Evolutionary conservation across 2,113 vertebrate species (phyloP).

Genomic region (Perca fluviatilis): DNA sequence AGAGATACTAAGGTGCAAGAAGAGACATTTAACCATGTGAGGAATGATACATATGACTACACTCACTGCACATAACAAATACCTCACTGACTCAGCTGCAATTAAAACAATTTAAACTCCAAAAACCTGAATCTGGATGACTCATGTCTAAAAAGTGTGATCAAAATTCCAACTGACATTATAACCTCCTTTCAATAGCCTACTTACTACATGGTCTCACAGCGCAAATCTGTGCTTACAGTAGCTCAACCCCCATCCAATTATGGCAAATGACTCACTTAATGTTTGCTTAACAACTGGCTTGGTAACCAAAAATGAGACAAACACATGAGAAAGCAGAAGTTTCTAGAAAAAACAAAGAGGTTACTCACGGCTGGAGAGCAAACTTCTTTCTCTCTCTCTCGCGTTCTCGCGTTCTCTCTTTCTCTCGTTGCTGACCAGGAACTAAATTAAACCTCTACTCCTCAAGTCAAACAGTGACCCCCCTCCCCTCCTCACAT

Average conservation of each 20-base stretch:
- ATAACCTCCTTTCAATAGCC: conserved; percentile 18
- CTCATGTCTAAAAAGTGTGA: conserved; percentile 15
- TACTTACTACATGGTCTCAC: conserved; percentile 22
- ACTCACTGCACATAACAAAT: conserved; percentile 21
- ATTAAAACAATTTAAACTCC: background rate
- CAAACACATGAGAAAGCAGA: conserved; percentile 9
- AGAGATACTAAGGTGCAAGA: background rate
- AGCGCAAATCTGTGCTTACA: conserved; percentile 54
- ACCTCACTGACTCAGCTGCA: conserved; percentile 25
- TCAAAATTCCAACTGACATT: conserved; percentile 19
- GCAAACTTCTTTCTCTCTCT: conserved; percentile 45
- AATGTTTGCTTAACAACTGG: conserved; percentile 62
- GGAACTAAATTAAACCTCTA: conserved; percentile 84
- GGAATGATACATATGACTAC: conserved; percentile 22
- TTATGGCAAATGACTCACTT: conserved; percentile 63
- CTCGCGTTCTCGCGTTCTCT: conserved; percentile 24
- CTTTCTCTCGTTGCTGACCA: conserved; percentile 69
- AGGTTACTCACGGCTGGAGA: conserved; percentile 73
- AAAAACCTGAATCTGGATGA: conserved; percentile 30
- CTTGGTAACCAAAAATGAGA: conserved; percentile 40
- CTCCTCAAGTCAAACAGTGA: conserved; percentile 84
- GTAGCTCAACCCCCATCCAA: conserved; percentile 57
- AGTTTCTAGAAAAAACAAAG: conserved; percentile 32
- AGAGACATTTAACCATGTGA: conserved; percentile 9
- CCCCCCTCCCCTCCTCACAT: conserved; percentile 66